Conservation (phyloP, 53 echinoderm and acorn worm species). For the Echinometra lucunter region DNA sequence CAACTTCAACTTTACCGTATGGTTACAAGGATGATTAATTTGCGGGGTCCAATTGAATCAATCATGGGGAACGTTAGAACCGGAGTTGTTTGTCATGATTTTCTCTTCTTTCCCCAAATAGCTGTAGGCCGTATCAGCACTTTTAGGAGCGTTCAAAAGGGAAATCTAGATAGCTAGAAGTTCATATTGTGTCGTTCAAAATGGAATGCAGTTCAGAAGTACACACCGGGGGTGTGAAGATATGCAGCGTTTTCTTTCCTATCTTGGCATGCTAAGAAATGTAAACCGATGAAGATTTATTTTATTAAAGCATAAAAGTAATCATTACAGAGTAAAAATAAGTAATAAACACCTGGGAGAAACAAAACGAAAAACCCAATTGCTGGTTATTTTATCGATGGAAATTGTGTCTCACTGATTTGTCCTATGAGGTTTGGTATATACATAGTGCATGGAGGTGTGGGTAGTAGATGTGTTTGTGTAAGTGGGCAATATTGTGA, state of each 20-base stretch:
- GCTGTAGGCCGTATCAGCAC: slow-evolving; percentile 8
- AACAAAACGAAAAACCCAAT: background rate
- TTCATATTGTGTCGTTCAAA: slow-evolving; percentile 6
- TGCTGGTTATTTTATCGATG: background rate
- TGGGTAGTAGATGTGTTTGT: background rate
- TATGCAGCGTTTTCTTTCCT: background rate
- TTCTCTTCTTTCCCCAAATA: background rate
- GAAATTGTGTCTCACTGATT: background rate
- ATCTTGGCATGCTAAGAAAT: background rate
- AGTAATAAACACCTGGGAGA: background rate
- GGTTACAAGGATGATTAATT: slow-evolving; percentile 51
- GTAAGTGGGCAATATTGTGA: no score
- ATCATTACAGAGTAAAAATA: background rate
- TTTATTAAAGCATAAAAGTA: no score
- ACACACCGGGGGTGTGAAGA: background rate
- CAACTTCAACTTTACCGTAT: slow-evolving; percentile 12
- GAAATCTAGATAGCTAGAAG: background rate
- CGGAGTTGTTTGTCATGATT: slow-evolving; percentile 49
- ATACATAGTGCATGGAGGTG: no score
- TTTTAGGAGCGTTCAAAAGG: no score
- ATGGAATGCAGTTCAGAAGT: slow-evolving; percentile 6
- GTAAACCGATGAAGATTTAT: background rate
- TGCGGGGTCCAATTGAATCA: slow-evolving; percentile 8
- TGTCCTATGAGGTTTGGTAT: background rate
- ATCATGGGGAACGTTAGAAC: slow-evolving; percentile 25